These are phyloP conservation scores for Linnaemya tessellans DNA, from an alignment of 2,888 invertebrate species.

Conservation along the genomic window DNA sequence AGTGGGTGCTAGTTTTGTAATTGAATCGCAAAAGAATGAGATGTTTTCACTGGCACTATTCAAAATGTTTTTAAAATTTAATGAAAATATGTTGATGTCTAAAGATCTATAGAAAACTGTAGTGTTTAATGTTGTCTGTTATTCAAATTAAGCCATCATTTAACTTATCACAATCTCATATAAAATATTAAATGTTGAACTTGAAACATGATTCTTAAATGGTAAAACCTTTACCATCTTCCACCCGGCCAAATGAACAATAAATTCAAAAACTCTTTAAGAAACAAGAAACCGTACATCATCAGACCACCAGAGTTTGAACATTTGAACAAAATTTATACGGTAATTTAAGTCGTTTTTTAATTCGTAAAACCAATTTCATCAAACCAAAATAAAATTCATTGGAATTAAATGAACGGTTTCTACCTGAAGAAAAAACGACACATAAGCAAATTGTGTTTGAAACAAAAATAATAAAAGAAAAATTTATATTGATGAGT, in stretches of 20 bases:
- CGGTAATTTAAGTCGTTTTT: slow-evolving; percentile 53
- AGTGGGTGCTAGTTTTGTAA: too few species aligned
- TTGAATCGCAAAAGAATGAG: too few species aligned
- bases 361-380: slow-evolving; percentile 36
- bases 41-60: too few species aligned
- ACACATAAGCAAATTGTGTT: slow-evolving; percentile 58
- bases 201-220: slow-evolving; percentile 17
- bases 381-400: slow-evolving; percentile 39
- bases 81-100: too few species aligned
- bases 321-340: slow-evolving; percentile 11
- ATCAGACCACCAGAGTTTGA: slow-evolving; percentile 45
- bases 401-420: slow-evolving; percentile 26
- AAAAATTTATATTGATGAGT: slow-evolving; percentile 31
- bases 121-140: too few species aligned
- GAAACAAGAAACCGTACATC: slow-evolving; percentile 4
- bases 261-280: background rate
- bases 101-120: too few species aligned
- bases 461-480: background rate
- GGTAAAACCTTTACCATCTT: slow-evolving; percentile 26
- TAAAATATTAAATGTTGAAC: background rate
- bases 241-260: slow-evolving; percentile 14
- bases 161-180: background rate
- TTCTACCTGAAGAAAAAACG: slow-evolving; percentile 21
- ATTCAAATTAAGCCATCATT: background rate
- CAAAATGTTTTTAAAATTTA: too few species aligned